phyloP scores from a whole-genome alignment of 2,797 vertebrate species.

The Lutjanus campechanus region DNA sequence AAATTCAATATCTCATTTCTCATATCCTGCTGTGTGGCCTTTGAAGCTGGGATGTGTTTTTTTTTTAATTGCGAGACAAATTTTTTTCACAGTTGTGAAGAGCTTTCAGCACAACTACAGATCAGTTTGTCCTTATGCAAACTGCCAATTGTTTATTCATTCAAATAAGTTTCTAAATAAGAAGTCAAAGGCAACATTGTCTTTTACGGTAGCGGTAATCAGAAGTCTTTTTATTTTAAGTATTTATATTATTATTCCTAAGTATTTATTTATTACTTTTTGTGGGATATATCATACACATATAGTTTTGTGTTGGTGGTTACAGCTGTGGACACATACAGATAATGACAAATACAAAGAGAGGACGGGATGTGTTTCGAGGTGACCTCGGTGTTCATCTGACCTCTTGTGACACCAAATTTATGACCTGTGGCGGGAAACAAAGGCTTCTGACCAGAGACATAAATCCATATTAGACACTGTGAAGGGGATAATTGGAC shows the following conservation, averaged over 20 bases:
- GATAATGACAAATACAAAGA: slow-evolving; percentile 13
- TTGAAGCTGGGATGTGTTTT: slow-evolving; percentile 19
- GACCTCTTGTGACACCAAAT: slow-evolving; percentile 90
- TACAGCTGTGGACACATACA: slow-evolving; percentile 7
- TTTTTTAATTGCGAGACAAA: slow-evolving; percentile 3
- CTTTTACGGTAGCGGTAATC: no score
- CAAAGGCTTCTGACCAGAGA: slow-evolving; percentile 87
- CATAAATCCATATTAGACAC: slow-evolving; percentile 94
- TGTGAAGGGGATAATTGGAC: slow-evolving; percentile 89
- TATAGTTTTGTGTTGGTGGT: background rate
- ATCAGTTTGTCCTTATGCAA: background rate
- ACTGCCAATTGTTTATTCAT: background rate
- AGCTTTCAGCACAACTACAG: background rate
- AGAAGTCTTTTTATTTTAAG: no score
- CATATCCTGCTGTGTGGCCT: slow-evolving; percentile 44
- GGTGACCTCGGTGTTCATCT: slow-evolving; percentile 72
- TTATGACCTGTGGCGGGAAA: slow-evolving; percentile 92
- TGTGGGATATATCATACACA: no score
- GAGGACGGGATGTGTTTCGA: slow-evolving; percentile 14
- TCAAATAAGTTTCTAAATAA: background rate
- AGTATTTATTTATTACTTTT: no score
- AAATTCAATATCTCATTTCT: slow-evolving; percentile 63
- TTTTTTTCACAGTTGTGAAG: slow-evolving; percentile 10
- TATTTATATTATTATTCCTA: no score
- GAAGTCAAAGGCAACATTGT: background rate